Percentiles rank a stretch among this genome's conserved stretches.
Evolutionary conservation across 2,113 vertebrate genomes (phyloP).

Genomic region (Limanda limanda): DNA sequence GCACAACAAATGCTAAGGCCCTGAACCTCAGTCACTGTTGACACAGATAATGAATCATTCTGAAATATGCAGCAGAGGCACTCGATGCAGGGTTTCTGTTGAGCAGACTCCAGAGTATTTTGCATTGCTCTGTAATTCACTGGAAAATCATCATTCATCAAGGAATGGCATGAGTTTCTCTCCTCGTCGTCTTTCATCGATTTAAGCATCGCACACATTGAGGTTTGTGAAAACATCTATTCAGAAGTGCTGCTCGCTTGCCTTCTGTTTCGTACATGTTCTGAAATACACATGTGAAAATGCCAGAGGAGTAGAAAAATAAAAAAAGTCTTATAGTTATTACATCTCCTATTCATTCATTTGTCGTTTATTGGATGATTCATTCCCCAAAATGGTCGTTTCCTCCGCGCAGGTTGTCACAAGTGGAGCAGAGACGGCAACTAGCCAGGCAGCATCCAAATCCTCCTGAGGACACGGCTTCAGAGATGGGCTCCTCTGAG

Average conservation of each 20-base stretch:
- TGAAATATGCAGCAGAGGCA: conserved; percentile 67
- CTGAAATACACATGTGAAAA: not conserved
- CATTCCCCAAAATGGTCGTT: conserved; percentile 44
- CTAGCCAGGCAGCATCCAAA: conserved; percentile 68
- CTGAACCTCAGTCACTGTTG: conserved; percentile 61
- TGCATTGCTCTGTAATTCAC: conserved; percentile 32
- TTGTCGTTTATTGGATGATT: conserved; percentile 44
- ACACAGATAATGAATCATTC: conserved; percentile 71
- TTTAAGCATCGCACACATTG: not conserved
- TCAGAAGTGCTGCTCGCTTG: conserved; percentile 14
- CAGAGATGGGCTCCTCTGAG: conserved; percentile 63
- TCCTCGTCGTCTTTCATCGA: conserved; percentile 1
- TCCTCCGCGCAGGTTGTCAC: conserved; percentile 52
- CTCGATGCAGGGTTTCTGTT: conserved; percentile 40
- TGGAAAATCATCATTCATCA: conserved; percentile 44
- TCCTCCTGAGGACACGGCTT: conserved; percentile 66
- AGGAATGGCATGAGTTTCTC: conserved; percentile 2
- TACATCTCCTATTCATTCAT: conserved; percentile 22
- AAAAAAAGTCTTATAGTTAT: not conserved
- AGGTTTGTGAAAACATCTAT: conserved; percentile 11
- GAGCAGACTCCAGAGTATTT: conserved; percentile 36
- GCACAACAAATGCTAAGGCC: conserved; percentile 67
- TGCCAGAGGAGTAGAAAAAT: not conserved
- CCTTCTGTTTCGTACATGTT: conserved; percentile 3
- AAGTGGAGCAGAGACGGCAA: conserved; percentile 35